phyloP scores from a whole-genome alignment of 2,888 invertebrate species.

The Phania funesta region DNA sequence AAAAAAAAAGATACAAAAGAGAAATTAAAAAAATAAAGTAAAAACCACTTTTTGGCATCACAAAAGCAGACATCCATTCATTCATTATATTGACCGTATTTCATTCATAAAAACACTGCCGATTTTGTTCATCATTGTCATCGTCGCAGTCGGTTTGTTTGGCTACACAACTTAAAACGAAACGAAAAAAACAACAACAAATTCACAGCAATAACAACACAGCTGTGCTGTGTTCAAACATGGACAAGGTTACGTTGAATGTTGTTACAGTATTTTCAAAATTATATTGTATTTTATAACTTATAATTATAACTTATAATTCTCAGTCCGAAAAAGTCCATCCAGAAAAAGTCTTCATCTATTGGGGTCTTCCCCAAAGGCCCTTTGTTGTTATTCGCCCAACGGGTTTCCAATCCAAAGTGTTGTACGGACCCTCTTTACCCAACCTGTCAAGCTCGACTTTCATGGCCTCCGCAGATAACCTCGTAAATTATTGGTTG shows the following conservation, averaged over 20 bases:
- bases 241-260: slow-evolving; percentile 34
- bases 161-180: slow-evolving; percentile 10
- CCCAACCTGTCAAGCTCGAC: no score
- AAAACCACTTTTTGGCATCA: slow-evolving; percentile 61
- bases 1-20: slow-evolving; percentile 27
- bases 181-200: slow-evolving; percentile 28
- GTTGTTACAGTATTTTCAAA: not conserved
- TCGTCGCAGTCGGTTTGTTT: slow-evolving; percentile 30
- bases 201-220: slow-evolving; percentile 30
- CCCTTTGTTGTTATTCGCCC: no score
- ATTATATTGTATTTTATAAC: not conserved
- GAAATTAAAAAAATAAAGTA: slow-evolving; percentile 32
- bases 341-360: no score
- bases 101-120: slow-evolving; percentile 70
- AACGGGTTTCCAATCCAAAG: no score
- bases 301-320: not conserved
- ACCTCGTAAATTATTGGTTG: no score
- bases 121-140: slow-evolving; percentile 44
- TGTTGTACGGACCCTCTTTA: no score
- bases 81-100: slow-evolving; percentile 64
- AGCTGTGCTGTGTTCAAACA: slow-evolving; percentile 23
- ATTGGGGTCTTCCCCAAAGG: no score
- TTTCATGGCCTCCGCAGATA: no score
- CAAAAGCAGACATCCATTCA: slow-evolving; percentile 44
- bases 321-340: not conserved